phyloP scores from a whole-genome alignment of 2,888 invertebrate genomes.

The Saturnia japonica region DNA sequence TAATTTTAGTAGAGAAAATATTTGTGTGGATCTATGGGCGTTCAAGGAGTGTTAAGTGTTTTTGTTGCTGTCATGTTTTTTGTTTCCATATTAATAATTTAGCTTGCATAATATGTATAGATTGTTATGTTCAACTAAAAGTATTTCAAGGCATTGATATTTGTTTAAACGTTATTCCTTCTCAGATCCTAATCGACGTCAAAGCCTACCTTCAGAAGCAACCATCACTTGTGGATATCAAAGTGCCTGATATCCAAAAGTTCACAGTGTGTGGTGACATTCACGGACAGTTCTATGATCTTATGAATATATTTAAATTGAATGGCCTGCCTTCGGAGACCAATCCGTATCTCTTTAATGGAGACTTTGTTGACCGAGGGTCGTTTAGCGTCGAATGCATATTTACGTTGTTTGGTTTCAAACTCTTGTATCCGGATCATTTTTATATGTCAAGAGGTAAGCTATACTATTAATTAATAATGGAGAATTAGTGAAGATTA shows the following conservation, averaged over 20 bases:
- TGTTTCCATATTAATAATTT: too few species aligned
- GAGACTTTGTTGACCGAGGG: slow-evolving; percentile 99
- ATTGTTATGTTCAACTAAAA: too few species aligned
- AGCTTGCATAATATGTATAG: too few species aligned
- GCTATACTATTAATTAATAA: slow-evolving; percentile 30
- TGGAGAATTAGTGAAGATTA: too few species aligned
- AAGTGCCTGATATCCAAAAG: slow-evolving; percentile 91
- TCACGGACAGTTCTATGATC: slow-evolving; percentile 99
- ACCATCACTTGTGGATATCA: slow-evolving; percentile 94
- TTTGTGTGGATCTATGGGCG: too few species aligned
- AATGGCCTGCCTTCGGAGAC: slow-evolving; percentile 97
- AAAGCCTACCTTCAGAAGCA: slow-evolving; percentile 91
- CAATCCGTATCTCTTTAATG: slow-evolving; percentile 99
- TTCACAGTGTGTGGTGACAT: slow-evolving; percentile 99
- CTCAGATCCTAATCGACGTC: slow-evolving; percentile 94
- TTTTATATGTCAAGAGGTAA: slow-evolving; percentile 99
- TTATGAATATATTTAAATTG: slow-evolving; percentile 97
- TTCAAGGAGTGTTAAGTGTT: too few species aligned
- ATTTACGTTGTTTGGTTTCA: slow-evolving; percentile 97
- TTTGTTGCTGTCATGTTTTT: too few species aligned
- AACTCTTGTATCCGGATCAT: slow-evolving; percentile 96
- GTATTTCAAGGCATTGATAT: not conserved
- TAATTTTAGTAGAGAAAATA: too few species aligned
- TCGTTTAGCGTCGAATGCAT: slow-evolving; percentile 99
- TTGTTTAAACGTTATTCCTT: slow-evolving; percentile 29